A percentile compares a stretch with the other conserved stretches of the same genome.
Evolutionary conservation across 2,888 invertebrate genomes (phyloP).

Genomic region (Glaucopsyche alexis): DNA sequence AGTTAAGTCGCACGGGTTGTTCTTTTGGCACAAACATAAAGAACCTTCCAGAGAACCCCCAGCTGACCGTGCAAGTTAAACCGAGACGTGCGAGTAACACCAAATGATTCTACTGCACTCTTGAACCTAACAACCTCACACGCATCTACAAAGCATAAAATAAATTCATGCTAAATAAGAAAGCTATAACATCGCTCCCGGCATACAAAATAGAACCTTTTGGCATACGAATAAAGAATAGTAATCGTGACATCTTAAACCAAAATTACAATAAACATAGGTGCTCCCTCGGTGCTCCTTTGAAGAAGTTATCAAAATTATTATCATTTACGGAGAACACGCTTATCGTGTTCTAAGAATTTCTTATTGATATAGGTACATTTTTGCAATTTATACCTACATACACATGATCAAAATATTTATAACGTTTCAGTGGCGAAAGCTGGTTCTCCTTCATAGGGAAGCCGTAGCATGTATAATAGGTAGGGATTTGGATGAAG

Average conservation of each 20-base stretch:
- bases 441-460: too few species aligned
- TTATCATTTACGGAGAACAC: constrained; percentile 15
- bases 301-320: neutral
- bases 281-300: neutral
- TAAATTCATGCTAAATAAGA: constrained; percentile 21
- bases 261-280: constrained; percentile 3
- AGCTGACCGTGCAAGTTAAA: neutral
- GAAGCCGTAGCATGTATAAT: too few species aligned
- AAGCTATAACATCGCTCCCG: constrained; percentile 18
- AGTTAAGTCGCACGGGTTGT: too few species aligned
- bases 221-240: neutral
- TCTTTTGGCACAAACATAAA: too few species aligned
- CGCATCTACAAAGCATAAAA: constrained; percentile 28
- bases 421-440: neutral
- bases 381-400: neutral
- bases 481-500: too few species aligned
- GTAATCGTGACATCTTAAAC: neutral
- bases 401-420: neutral
- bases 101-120: neutral
- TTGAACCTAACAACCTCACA: neutral
- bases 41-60: neutral
- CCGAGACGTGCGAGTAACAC: neutral
- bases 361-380: neutral
- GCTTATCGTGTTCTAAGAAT: constrained; percentile 1
- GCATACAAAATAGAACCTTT: constrained; percentile 26